Evolutionary conservation across 2,113 vertebrate genomes (phyloP), one percentile per base, ranked within the genome.

Genomic region (Semicossyphus pulcher): DNA sequence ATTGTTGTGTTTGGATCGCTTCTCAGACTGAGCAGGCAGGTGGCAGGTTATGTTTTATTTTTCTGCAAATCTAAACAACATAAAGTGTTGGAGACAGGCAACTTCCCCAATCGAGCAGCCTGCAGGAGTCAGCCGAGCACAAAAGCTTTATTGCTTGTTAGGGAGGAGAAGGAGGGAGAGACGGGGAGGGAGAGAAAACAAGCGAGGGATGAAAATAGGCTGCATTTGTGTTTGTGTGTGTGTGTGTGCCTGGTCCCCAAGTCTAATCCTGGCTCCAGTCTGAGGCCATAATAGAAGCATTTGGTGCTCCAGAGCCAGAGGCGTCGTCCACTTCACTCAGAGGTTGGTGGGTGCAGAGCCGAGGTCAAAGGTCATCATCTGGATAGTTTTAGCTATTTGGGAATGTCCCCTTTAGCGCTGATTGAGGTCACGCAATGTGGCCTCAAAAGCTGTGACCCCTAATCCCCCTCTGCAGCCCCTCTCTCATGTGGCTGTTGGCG

Each of bases 321-420:
- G 89, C 79, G 25, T 78, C 34, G 47, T 86, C 88, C 84, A 81
- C 80, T 72, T 81, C 78, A 76, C 64, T 67, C 57, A 57, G 56
- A 32, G 66, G 51, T 81, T 67, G 70, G 58, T 71, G 79, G 86
- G 79, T 77, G 75, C 74, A 76, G 59, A 65, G 62, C 84, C 14
- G 59, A 68, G 84, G 84, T 91, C 88, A 85, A 60, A 91, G 92
- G 86, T 92, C 83, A 62, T 94, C 90, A 92, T 94, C 91, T 94
- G 92, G 91, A 93, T 92, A 92, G 91, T 89, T 93, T 92, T 92
- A 93, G 88, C 80, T 86, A 71, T 89, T 90, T 70, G 67, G 64
- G 75, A 85, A 87, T 31, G 72, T 76, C 79, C 80, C 85, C 80
- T 90, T 78, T 64, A 76, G 86, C 20, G 9, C 44, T 89, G 86